Conservation (phyloP, 2,113 vertebrate genomes). For the Notothenia coriiceps region DNA sequence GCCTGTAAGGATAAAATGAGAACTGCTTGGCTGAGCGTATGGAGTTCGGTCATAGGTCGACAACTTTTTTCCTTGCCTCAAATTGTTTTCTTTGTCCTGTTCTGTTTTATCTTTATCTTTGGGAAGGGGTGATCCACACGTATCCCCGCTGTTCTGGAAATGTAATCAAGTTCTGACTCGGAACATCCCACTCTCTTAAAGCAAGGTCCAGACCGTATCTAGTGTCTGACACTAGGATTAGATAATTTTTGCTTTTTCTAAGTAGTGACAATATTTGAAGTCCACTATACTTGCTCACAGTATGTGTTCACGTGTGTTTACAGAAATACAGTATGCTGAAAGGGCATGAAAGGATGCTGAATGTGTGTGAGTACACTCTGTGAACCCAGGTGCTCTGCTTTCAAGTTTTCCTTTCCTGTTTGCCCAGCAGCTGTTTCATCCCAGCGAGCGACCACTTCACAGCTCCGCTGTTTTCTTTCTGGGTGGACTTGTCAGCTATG, state of each 20-base stretch:
- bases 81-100: conserved; percentile 3
- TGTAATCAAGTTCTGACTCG: conserved; percentile 39
- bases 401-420: conserved; percentile 72
- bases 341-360: conserved; percentile 50
- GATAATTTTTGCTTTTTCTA: conserved; percentile 36
- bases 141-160: conserved; percentile 16
- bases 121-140: conserved; percentile 4
- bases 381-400: conserved; percentile 72
- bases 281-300: background rate
- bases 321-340: conserved; percentile 27
- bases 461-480: conserved; percentile 73
- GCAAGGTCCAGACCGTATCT: conserved; percentile 15
- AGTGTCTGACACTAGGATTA: conserved; percentile 30
- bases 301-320: conserved; percentile 3
- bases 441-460: conserved; percentile 69
- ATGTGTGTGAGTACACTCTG: conserved; percentile 36
- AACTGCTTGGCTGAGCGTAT: conserved; percentile 30
- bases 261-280: conserved; percentile 1
- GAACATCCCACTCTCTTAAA: conserved; percentile 37
- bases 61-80: background rate
- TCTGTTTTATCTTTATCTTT: conserved; percentile 18
- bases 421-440: conserved; percentile 69
- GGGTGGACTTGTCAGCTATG: conserved; percentile 71
- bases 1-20: conserved; percentile 60
- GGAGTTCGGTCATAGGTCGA: conserved; percentile 24